These are phyloP conservation scores for Clinocottus analis DNA, from an alignment of 2,113 vertebrate genomes.

Conservation along the genomic window DNA sequence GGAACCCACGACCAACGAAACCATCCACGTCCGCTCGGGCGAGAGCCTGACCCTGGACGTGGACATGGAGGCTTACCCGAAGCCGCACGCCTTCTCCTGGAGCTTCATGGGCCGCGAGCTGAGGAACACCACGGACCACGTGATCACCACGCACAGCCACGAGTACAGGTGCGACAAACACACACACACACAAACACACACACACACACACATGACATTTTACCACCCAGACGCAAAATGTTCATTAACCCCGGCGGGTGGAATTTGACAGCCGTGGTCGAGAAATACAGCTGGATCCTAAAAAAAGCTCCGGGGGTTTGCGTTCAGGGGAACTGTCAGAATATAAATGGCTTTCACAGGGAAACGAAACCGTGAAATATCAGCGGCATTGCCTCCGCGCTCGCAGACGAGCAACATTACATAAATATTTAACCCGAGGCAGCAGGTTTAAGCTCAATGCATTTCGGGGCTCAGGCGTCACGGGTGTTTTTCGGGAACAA, in stretches of 20 bases:
- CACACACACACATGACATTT: neutral
- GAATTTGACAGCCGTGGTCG: constrained; percentile 58
- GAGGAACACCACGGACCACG: constrained; percentile 90
- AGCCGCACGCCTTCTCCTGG: constrained; percentile 86
- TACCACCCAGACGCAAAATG: constrained; percentile 17
- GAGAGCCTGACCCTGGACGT: constrained; percentile 89
- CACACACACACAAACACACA: neutral
- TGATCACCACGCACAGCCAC: constrained; percentile 84
- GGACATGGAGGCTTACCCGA: constrained; percentile 91
- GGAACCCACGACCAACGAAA: constrained; percentile 83
- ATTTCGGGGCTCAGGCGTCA: neutral
- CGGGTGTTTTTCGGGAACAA: neutral
- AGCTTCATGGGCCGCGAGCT: constrained; percentile 87
- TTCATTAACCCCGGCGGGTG: constrained; percentile 29
- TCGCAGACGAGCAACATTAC: neutral
- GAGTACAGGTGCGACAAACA: constrained; percentile 62
- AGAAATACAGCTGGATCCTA: constrained; percentile 26
- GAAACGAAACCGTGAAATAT: constrained; percentile 30
- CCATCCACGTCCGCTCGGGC: constrained; percentile 89
- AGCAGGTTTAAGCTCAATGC: too few species aligned
- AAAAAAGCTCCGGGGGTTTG: neutral
- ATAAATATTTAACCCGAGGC: neutral
- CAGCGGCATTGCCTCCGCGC: neutral
- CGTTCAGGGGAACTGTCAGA: neutral
- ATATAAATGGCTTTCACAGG: constrained; percentile 14